These are phyloP conservation scores for Hafferia zeledoni DNA, from an alignment of 2,797 vertebrate genomes.

Conservation along the genomic window DNA sequence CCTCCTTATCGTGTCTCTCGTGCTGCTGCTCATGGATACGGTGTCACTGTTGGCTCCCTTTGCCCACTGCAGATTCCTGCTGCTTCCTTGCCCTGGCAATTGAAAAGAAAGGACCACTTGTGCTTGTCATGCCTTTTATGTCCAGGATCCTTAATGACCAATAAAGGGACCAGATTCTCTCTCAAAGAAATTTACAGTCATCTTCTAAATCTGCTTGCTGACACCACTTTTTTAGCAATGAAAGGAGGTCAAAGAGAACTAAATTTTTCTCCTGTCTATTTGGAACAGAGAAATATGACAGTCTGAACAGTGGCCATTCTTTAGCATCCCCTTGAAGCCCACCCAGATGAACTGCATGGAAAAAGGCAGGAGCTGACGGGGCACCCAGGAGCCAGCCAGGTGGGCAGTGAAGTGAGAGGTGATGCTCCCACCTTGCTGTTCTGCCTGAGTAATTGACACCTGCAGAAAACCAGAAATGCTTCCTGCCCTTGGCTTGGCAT, in stretches of 20 bases:
- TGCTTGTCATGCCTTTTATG: neutral
- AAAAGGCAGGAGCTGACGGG: neutral
- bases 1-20: neutral
- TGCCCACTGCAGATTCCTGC: neutral
- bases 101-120: neutral
- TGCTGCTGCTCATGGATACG: accelerated
- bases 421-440: neutral
- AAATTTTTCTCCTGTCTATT: neutral
- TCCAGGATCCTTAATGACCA: neutral
- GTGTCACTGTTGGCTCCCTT: neutral
- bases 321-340: neutral
- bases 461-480: neutral
- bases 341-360: neutral
- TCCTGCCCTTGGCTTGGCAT: neutral
- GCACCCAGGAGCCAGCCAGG: neutral
- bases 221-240: neutral
- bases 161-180: neutral
- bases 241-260: neutral
- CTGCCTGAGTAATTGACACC: accelerated
- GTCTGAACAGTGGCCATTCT: neutral
- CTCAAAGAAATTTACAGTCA: neutral
- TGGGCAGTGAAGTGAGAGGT: neutral
- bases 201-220: neutral
- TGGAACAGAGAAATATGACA: neutral
- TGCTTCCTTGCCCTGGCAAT: neutral